phyloP scores from a whole-genome alignment of 2,888 invertebrate genomes.

The Rotaria sp. region DNA sequence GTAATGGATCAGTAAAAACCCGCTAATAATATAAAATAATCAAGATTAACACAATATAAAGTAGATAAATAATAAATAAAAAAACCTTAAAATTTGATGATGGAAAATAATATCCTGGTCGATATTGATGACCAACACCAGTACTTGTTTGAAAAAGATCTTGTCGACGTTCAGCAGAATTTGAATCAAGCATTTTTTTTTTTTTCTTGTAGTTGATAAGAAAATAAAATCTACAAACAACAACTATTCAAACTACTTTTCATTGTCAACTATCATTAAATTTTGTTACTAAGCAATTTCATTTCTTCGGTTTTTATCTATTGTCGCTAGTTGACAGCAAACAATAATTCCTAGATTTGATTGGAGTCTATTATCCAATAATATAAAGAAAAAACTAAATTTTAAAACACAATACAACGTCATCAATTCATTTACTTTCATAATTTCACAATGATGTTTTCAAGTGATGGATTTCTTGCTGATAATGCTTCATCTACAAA shows the following conservation, averaged over 20 bases:
- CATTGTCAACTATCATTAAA: neutral
- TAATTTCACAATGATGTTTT: neutral
- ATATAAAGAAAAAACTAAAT: neutral
- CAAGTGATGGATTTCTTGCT: neutral
- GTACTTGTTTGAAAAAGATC: constrained; percentile 53
- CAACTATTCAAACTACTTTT: neutral
- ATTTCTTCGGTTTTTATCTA: neutral
- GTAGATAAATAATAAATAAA: neutral
- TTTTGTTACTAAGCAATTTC: constrained; percentile 3
- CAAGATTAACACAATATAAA: too few species aligned
- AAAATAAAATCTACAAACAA: neutral
- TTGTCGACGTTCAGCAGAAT: constrained; percentile 35
- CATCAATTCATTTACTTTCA: neutral
- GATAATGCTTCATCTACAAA: neutral
- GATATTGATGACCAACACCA: constrained; percentile 54
- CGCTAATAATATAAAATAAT: constrained; percentile 44
- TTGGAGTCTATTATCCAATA: neutral
- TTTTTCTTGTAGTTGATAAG: neutral
- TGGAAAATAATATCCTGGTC: constrained; percentile 55
- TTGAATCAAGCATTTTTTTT: neutral
- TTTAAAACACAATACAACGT: neutral
- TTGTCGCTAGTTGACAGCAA: neutral
- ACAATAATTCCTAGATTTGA: neutral
- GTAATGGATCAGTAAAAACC: constrained; percentile 51
- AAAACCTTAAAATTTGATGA: constrained; percentile 52